Percentiles rank a stretch among this genome's conserved stretches.
Evolutionary conservation across 2,113 vertebrate genomes (phyloP).

Genomic region (Otis tarda): DNA sequence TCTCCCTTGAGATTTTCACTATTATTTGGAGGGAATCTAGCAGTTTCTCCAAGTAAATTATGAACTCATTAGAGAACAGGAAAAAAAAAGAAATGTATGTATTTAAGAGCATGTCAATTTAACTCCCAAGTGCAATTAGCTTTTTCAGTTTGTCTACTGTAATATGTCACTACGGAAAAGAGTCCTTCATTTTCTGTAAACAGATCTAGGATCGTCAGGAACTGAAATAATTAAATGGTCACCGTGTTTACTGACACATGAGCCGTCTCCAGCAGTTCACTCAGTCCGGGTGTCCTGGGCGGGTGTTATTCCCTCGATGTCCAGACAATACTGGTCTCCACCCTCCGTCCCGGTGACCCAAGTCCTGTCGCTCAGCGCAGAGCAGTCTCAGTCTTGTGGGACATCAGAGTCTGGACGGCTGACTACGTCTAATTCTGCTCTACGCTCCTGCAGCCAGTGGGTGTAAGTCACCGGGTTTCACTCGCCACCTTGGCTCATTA

Average conservation of each 20-base stretch:
- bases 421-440: background rate
- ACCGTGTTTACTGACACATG: background rate
- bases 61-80: slow-evolving; percentile 50
- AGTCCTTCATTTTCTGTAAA: slow-evolving; percentile 38
- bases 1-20: slow-evolving; percentile 58
- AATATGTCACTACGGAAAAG: slow-evolving; percentile 35
- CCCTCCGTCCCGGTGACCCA: background rate
- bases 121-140: slow-evolving; percentile 33
- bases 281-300: background rate
- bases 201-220: background rate
- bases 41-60: slow-evolving; percentile 65
- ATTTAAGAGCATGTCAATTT: slow-evolving; percentile 55
- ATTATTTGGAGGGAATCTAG: slow-evolving; percentile 38
- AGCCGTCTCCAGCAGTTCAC: background rate
- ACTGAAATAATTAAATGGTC: background rate
- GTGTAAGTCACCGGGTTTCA: background rate
- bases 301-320: background rate
- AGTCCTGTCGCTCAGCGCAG: background rate
- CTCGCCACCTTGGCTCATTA: background rate
- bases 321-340: background rate
- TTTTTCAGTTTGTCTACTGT: slow-evolving; percentile 10
- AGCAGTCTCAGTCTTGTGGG: background rate
- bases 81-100: slow-evolving; percentile 22
- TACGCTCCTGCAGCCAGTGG: background rate
- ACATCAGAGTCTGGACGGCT: background rate